Evolutionary conservation across 2,797 vertebrate genomes (phyloP).

Genomic region (Acrossocheilus fasciatus): DNA sequence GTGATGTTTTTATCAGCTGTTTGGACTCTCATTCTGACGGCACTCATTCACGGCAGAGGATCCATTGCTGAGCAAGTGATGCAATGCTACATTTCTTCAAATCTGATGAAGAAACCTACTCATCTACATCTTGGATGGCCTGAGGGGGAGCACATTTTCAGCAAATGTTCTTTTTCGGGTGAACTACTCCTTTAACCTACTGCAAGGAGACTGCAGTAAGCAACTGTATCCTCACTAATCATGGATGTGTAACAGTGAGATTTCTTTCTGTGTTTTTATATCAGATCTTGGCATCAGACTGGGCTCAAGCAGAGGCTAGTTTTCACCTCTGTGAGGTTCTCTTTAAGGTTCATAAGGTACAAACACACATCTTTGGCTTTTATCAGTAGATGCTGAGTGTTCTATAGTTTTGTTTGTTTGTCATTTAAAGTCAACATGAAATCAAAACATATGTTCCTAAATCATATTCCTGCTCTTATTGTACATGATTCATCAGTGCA

Average conservation of each 20-base stretch:
- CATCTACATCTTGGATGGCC: not conserved
- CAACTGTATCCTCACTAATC: not conserved
- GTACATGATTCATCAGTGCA: not conserved
- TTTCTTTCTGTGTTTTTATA: constrained; percentile 63
- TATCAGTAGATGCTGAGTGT: not conserved
- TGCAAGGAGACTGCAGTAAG: not conserved
- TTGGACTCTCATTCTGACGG: not conserved
- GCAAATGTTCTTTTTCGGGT: not conserved
- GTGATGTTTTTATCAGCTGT: not conserved
- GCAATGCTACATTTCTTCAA: not conserved
- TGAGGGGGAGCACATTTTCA: not conserved
- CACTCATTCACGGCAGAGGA: not conserved
- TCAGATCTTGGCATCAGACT: constrained; percentile 88
- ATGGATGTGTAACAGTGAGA: not conserved
- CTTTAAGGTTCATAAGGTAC: constrained; percentile 96
- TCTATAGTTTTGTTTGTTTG: not conserved
- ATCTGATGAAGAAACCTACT: not conserved
- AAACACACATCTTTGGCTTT: not conserved
- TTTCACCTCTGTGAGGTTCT: constrained; percentile 98
- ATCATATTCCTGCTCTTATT: not conserved
- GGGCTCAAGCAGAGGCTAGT: constrained; percentile 88
- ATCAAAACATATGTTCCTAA: not conserved
- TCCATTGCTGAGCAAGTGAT: not conserved
- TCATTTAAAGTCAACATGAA: not conserved
- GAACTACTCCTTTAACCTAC: not conserved